phyloP scores from a whole-genome alignment of 2,113 vertebrate genomes.

The Eurypyga helias region DNA sequence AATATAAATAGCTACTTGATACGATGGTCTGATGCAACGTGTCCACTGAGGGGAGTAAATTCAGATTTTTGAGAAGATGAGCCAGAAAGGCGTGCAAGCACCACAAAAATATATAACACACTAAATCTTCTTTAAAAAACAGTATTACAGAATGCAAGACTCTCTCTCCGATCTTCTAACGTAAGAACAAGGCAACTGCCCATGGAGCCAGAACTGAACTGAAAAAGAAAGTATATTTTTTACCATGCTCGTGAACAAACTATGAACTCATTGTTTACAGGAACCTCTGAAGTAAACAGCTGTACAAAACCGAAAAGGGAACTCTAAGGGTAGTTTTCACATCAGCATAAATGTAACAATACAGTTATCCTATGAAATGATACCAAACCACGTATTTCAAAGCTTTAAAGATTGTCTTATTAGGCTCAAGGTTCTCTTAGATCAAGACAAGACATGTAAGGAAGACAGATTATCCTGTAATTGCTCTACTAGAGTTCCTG shows the following conservation, averaged over 20 bases:
- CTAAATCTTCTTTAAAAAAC: neutral
- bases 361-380: neutral
- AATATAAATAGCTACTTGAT: neutral
- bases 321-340: neutral
- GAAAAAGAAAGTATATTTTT: neutral
- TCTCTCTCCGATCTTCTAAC: neutral
- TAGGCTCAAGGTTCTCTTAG: neutral
- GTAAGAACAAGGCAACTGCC: neutral
- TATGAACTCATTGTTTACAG: neutral
- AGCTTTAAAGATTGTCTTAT: neutral
- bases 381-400: neutral
- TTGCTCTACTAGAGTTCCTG: neutral
- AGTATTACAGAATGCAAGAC: neutral
- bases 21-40: neutral
- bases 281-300: neutral
- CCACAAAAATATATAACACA: neutral
- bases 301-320: neutral
- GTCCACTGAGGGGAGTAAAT: neutral
- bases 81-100: neutral
- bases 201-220: neutral
- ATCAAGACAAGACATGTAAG: neutral
- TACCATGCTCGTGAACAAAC: neutral
- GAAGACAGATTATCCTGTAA: neutral
- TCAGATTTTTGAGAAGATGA: neutral
- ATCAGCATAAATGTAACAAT: neutral